Conservation (phyloP, 2,797 vertebrate genomes). For the Streptopelia turtur region DNA sequence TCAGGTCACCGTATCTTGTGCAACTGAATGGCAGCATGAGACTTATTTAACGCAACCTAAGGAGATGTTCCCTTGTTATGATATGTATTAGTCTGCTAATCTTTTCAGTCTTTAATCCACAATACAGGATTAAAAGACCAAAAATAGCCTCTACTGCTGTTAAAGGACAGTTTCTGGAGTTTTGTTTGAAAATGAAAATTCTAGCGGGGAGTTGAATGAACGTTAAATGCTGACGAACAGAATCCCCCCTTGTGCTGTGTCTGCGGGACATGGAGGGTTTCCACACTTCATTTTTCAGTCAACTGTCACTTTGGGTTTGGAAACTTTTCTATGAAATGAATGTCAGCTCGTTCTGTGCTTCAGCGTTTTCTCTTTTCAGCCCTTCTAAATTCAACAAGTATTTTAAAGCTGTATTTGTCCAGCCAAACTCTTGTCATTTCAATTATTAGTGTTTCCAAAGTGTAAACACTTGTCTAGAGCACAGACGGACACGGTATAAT, state of each 20-base stretch:
- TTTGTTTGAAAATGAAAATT: not conserved
- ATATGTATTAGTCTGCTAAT: conserved; percentile 36
- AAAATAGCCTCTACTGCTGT: not conserved
- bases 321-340: not conserved
- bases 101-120: conserved; percentile 39
- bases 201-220: not conserved
- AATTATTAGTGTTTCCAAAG: conserved; percentile 9
- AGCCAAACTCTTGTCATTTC: conserved; percentile 40
- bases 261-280: not conserved
- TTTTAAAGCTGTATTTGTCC: conserved; percentile 45
- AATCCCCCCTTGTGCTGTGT: not conserved
- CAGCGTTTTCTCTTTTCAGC: not conserved
- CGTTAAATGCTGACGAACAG: not conserved
- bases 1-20: not conserved
- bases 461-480: not conserved
- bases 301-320: not conserved
- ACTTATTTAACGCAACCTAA: not conserved
- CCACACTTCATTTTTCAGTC: not conserved
- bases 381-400: conserved; percentile 30
- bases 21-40: not conserved
- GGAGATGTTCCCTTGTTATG: conserved; percentile 25
- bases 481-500: not conserved
- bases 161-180: not conserved
- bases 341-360: not conserved
- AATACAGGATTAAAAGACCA: conserved; percentile 20